These are phyloP conservation scores for Leptogaster cylindrica DNA, from an alignment of 2,888 invertebrate genomes.

Conservation along the genomic window DNA sequence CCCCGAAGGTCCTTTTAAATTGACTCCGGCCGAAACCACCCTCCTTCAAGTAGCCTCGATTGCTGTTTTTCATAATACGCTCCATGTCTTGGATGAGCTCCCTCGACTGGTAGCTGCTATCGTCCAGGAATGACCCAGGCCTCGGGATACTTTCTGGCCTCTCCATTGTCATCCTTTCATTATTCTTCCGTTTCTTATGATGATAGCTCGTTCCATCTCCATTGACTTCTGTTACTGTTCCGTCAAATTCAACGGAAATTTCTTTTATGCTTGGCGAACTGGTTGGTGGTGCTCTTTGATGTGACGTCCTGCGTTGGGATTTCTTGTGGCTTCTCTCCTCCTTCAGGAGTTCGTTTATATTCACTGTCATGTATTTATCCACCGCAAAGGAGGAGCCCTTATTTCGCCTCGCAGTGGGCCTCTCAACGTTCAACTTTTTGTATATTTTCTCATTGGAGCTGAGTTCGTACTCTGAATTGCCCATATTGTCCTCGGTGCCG, in stretches of 20 bases:
- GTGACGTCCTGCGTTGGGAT: slow-evolving; percentile 3
- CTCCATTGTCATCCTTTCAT: slow-evolving; percentile 24
- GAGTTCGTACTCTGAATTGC: slow-evolving; percentile 29
- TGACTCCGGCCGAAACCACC: slow-evolving; percentile 50
- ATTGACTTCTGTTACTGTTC: not conserved
- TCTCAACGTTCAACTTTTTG: slow-evolving; percentile 1
- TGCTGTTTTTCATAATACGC: slow-evolving; percentile 60
- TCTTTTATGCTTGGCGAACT: slow-evolving; percentile 18
- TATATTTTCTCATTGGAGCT: slow-evolving; percentile 26
- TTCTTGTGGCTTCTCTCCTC: slow-evolving; percentile 30
- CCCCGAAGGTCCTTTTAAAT: slow-evolving; percentile 62
- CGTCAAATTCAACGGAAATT: not conserved
- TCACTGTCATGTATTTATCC: slow-evolving; percentile 46
- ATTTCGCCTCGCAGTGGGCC: not conserved
- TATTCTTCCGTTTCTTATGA: slow-evolving; percentile 23
- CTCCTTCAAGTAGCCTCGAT: slow-evolving; percentile 23
- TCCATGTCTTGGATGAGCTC: slow-evolving; percentile 60
- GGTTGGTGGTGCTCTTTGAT: slow-evolving; percentile 3
- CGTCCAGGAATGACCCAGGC: slow-evolving; percentile 41
- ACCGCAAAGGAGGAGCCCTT: slow-evolving; percentile 7
- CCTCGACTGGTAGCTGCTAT: slow-evolving; percentile 57
- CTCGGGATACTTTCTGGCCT: not conserved
- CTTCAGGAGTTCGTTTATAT: slow-evolving; percentile 44
- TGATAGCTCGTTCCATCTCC: slow-evolving; percentile 1
- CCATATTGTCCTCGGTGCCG: not conserved